phyloP scores from a whole-genome alignment of 2,888 invertebrate genomes.

The Epistrophe grossulariae region DNA sequence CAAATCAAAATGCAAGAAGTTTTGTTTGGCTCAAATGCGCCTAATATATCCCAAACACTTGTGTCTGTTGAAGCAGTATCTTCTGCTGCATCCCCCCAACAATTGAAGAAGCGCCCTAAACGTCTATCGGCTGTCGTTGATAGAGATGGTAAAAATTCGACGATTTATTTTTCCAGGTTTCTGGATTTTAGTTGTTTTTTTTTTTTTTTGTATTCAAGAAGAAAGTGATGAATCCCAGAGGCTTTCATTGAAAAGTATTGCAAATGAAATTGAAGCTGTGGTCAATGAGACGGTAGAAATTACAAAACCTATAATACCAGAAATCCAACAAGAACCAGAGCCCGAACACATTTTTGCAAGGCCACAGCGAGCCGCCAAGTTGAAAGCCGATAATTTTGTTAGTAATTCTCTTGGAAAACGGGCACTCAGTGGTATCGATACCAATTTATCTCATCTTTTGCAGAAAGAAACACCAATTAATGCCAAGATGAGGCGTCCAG shows the following conservation, averaged over 20 bases:
- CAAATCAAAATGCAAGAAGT: slow-evolving; percentile 47
- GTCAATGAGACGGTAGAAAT: slow-evolving; percentile 34
- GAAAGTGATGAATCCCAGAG: slow-evolving; percentile 16
- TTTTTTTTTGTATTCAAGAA: slow-evolving; percentile 4
- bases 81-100: slow-evolving; percentile 79
- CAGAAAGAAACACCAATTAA: slow-evolving; percentile 79
- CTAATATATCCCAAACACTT: background rate
- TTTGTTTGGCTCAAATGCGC: slow-evolving; percentile 36
- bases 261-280: slow-evolving; percentile 24
- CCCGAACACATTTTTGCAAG: slow-evolving; percentile 77
- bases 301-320: slow-evolving; percentile 67
- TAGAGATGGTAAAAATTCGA: slow-evolving; percentile 72
- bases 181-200: background rate
- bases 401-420: background rate
- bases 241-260: background rate
- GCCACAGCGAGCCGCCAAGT: slow-evolving; percentile 81
- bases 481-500: slow-evolving; percentile 80
- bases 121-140: slow-evolving; percentile 79
- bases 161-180: background rate
- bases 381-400: slow-evolving; percentile 79
- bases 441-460: background rate
- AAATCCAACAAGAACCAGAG: slow-evolving; percentile 42
- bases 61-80: background rate
- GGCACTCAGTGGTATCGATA: background rate
- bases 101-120: slow-evolving; percentile 81